Base-by-base conservation (phyloP, 2,797 vertebrate genomes). In the Babyrousa celebensis region DNA sequence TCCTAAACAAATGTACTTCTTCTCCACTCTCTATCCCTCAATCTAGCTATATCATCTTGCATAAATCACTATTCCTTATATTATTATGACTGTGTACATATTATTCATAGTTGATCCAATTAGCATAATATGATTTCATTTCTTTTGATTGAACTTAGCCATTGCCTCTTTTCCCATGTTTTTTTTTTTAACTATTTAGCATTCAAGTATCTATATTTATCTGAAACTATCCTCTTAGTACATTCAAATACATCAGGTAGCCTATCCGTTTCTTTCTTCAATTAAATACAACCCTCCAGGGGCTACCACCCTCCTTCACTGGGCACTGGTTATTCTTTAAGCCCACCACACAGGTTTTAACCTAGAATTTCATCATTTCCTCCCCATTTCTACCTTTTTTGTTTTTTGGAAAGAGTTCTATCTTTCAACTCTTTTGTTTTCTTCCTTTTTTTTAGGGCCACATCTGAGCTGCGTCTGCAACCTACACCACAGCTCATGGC, bases 361-460 rank as follows among this genome's bases (percentile, higher is more conserved):
- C 62, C 29, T 91, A 56, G 85, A 17, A 63, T 88, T 94, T 92
- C 32, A 92, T 48, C 23, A 29, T 88, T 58, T 82, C 68, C 80
- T 92, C 25, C 25, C 40, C 36, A 56, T 65, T 85, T 96, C 56
- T 52, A 36, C 29, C 36, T 32, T 88, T 43, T 80, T 74, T 88
- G 2, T 86, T 95, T 74, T 89, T 43, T 40, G 92, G 58, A 78
- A 93, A 91, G 25, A 80, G 56, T 95, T 88, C 60, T n/a, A 63
- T 32, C 10, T 91, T 52, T 20, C 32, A 95, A 71, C 25, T 75
- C 36, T 63, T 85, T 27, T 89, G 72, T 72, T 86, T n/a, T n/a
- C n/a, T n/a, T n/a, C n/a, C n/a, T 48, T 48, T 48, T 48, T 48
- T 48, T 48, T 48, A 48, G 43, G 9, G 43, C 9, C 43, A 7